phyloP scores from a whole-genome alignment of 2,797 vertebrate species.

The Mycteria americana region DNA sequence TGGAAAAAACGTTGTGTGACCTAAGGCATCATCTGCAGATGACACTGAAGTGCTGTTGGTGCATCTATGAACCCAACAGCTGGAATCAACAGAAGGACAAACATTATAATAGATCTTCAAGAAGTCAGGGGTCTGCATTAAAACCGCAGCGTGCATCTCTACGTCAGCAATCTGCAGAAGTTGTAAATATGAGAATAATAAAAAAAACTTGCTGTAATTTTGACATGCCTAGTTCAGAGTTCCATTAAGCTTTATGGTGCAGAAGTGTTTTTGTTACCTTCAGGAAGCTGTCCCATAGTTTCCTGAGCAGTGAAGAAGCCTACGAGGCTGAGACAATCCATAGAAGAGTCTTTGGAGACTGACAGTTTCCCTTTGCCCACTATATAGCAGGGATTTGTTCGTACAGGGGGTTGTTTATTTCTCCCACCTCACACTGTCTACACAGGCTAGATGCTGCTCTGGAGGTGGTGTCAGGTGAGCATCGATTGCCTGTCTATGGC shows the following conservation, averaged over 20 bases:
- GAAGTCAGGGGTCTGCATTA: background rate
- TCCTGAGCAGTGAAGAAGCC: background rate
- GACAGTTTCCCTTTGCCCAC: background rate
- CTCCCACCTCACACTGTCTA: background rate
- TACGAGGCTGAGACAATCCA: background rate
- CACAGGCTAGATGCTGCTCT: background rate
- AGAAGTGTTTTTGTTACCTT: background rate
- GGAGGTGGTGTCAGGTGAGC: background rate
- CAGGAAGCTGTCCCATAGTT: background rate
- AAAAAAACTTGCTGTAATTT: background rate
- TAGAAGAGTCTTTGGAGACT: background rate
- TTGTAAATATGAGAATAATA: background rate
- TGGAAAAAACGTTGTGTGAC: background rate
- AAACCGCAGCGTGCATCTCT: background rate
- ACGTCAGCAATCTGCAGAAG: background rate
- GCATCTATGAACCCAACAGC: background rate
- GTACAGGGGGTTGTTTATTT: background rate
- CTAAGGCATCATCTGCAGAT: background rate
- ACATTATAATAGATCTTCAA: background rate
- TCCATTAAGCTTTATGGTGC: background rate
- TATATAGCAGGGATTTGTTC: background rate
- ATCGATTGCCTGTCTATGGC: rapidly evolving
- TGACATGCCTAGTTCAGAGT: background rate
- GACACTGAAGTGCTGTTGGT: background rate
- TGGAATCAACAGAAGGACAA: background rate